These are phyloP conservation scores for Thamnophis elegans DNA, from an alignment of 2,797 vertebrate species.

Conservation along the genomic window DNA sequence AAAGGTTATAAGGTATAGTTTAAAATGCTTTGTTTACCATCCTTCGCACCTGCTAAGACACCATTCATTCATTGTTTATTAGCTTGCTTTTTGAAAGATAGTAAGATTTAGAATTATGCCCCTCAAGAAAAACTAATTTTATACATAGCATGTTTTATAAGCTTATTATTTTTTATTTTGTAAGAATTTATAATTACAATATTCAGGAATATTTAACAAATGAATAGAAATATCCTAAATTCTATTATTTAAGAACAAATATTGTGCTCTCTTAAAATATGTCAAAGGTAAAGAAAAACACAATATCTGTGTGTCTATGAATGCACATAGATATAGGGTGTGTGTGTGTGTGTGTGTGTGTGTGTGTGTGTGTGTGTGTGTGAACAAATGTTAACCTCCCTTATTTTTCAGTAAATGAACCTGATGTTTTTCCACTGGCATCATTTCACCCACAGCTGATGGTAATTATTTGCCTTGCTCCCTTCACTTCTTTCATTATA, in stretches of 20 bases:
- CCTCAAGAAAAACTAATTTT: background rate
- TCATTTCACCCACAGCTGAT: background rate
- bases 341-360: background rate
- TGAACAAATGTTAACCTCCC: background rate
- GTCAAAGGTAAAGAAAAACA: background rate
- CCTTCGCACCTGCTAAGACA: too few species aligned
- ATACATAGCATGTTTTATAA: background rate
- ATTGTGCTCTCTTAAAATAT: background rate
- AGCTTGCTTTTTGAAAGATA: background rate
- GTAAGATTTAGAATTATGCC: background rate
- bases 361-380: background rate
- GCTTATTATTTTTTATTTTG: background rate
- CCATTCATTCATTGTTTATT: too few species aligned
- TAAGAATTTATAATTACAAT: background rate
- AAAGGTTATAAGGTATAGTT: too few species aligned
- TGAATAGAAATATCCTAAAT: background rate
- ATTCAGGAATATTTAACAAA: background rate
- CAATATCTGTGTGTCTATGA: background rate
- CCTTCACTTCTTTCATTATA: background rate
- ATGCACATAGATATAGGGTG: background rate
- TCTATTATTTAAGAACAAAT: background rate
- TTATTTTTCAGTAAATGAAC: background rate
- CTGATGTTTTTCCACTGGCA: background rate
- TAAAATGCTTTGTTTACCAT: too few species aligned
- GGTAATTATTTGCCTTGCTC: background rate